Evolutionary conservation across 2,113 vertebrate genomes (phyloP), one percentile per base, ranked within the genome.

Genomic region (Shinisaurus crocodilurus): DNA sequence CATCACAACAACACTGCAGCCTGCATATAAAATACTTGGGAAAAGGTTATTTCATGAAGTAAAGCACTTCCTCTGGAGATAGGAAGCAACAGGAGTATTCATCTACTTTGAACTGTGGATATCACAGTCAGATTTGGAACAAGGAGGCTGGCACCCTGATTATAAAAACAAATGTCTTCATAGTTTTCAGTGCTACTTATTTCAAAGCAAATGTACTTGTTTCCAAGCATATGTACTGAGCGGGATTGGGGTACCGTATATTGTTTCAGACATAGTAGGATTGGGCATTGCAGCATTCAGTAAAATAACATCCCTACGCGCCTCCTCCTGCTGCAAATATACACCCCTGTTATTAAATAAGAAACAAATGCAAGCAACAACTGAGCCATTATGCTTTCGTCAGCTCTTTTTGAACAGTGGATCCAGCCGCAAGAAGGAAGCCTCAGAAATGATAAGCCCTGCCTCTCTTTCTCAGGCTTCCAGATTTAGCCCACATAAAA

Each of bases 211-310:
- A 23, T 15, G 60, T 23, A 79, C 18, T 43, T 25, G 27, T 18
- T 63, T n/a, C 75, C 43, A 34, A 65, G 65, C n/a, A 20, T 7
- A 81, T 1, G n/a, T 57, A 88, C 29, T 79, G 1, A 45, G 80
- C 69, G 23, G 10, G 18, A 34, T 82, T 85, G 18, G 90, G 0
- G 0, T 86, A 72, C n/a, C n/a, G n/a, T n/a, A n/a, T n/a, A n/a
- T n/a, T n/a, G n/a, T 43, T 89, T 80, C 67, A 29, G 72, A 86
- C 93, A 57, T 50, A 3, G 60, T 90, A 48, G 90, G 9, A 2
- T 27, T 85, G 89, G 91, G 86, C 87, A 90, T 86, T 92, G 90
- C 77, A 90, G 63, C 34, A 81, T 0, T 84, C 93, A 88, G 86
- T 54, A n/a, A 77, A 70, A 69, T 7, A 37, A 29, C 20, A 43